Base-by-base conservation (phyloP, 92 coral and sea anemone genomes). In the Zoanthus sociatus region DNA sequence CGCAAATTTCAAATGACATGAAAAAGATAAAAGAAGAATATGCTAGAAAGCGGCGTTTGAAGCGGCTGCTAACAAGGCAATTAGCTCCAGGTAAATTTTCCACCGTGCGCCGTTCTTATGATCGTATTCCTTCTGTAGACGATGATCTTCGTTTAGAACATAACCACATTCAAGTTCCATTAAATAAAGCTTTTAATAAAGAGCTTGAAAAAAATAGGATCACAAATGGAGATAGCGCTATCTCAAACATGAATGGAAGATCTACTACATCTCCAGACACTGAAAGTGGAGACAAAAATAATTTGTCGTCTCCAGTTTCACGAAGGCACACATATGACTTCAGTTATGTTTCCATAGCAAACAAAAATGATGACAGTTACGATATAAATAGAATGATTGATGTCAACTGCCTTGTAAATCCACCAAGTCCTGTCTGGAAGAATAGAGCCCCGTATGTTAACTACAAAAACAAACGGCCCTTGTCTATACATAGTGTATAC, bases 61-160 rank as follows among this genome's bases (percentile, higher is more conserved):
- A 90, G 21, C 61, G 90, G 67, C 87, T 92, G 32, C 67, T 92
- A 8, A 70, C 91, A 5, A 93, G 89, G 20, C 90, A 92, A 11
- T 83, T 92, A 7, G 76, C 84, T 0, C 98, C 98, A 11, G 95
- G 96, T 2, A 90, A 89, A 71, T 94, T 90, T 66, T 94, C 98
- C 9, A 92, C 95, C 5, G 98, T 94, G 46, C 89, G 98, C 4
- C 92, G 93, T 21, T 94, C 94, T 4, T 78, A 75, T 44, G 98
- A 94, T 12, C 71, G 51, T 63, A 88, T 87, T 21, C 91, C 88
- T 12, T 47, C 86, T 15, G 91, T 89, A n/a, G 86, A 85, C 17
- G 66, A 78, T 69, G 95, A 94, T 51, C 86, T 88, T 78, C 58
- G 87, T 79, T 73, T 77, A 21, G 84, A 83, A 30, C 10, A 14